Evolutionary conservation across 2,797 vertebrate species (phyloP).

Genomic region (Vipera latastei): DNA sequence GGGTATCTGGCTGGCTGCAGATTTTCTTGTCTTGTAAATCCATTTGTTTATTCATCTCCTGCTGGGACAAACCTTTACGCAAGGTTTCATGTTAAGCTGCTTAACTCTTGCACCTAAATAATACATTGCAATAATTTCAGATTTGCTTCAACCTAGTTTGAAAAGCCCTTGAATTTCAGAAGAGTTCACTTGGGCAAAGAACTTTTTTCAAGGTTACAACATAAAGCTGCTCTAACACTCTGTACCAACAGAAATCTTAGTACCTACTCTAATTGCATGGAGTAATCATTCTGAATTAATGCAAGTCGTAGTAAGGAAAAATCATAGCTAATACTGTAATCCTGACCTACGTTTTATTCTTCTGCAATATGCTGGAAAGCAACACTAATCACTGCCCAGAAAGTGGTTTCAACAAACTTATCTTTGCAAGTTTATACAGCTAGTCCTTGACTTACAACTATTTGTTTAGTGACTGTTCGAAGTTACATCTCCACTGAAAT

Average conservation of each 20-base stretch:
- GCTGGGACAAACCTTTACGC: background rate
- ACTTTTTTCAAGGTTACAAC: background rate
- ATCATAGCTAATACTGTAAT: slow-evolving; percentile 17
- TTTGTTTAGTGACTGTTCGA: background rate
- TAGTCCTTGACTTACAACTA: background rate
- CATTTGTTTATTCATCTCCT: background rate
- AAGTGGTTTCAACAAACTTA: background rate
- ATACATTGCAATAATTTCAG: background rate
- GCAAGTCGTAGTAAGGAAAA: slow-evolving; percentile 51
- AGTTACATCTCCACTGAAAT: background rate
- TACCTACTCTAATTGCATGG: slow-evolving; percentile 22
- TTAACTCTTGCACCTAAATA: background rate
- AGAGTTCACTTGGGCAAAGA: background rate
- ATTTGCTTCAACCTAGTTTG: background rate
- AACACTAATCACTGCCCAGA: background rate
- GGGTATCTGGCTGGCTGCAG: background rate
- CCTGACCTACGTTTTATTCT: slow-evolving; percentile 36
- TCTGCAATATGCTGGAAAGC: slow-evolving; percentile 2
- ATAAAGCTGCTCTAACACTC: background rate
- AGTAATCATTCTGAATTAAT: slow-evolving; percentile 42
- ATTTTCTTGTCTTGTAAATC: background rate
- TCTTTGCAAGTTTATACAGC: background rate
- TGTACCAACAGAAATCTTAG: slow-evolving; percentile 2
- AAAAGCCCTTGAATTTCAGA: background rate
- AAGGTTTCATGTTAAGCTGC: background rate